A percentile compares a stretch with the other conserved stretches of the same genome.
Conservation (phyloP, 2,888 invertebrate species). For the Agriopis marginaria region DNA sequence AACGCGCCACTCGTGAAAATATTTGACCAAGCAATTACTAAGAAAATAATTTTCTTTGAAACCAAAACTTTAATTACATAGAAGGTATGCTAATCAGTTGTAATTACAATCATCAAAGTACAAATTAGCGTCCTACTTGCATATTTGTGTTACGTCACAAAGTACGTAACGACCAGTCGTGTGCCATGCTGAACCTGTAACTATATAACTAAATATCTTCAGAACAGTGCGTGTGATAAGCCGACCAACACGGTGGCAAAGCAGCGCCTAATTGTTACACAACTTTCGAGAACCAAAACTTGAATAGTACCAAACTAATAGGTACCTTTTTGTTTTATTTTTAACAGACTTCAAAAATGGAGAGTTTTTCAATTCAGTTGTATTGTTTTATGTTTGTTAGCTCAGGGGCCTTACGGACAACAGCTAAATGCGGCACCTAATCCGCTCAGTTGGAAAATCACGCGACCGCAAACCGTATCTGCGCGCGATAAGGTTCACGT, state of each 20-base stretch:
- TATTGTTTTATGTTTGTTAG: no score
- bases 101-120: constrained; percentile 21
- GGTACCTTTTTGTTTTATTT: no score
- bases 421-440: no score
- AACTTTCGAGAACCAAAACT: no score
- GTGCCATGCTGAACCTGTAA: background rate
- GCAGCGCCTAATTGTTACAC: no score
- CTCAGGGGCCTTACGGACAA: no score
- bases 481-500: no score
- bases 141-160: constrained; percentile 14
- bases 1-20: background rate
- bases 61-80: constrained; percentile 16
- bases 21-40: background rate
- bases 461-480: no score
- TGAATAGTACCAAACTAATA: no score
- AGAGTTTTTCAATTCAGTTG: no score
- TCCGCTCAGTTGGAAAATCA: no score
- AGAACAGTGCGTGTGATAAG: constrained; percentile 12
- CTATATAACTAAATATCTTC: constrained; percentile 23
- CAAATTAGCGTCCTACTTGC: constrained; percentile 16
- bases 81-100: constrained; percentile 17
- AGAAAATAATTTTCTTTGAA: constrained; percentile 7
- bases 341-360: no score
- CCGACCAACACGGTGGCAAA: constrained; percentile 4
- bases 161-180: constrained; percentile 10